A percentile compares a stretch with the other conserved stretches of the same genome.
phyloP scores from a whole-genome alignment of 2,113 vertebrate species.

The Catharus fuscescens region DNA sequence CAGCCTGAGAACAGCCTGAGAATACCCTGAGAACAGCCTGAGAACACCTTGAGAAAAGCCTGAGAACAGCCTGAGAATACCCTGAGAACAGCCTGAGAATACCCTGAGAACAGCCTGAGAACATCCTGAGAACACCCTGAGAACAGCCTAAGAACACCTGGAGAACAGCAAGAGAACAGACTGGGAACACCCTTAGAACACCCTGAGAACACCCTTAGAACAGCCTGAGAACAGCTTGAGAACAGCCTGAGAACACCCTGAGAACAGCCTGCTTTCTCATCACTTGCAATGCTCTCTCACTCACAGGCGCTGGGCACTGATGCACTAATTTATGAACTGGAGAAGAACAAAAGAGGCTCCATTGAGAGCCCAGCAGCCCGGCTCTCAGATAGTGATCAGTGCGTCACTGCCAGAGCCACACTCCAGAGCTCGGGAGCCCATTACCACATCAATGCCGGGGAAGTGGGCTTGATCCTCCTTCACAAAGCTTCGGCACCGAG shows the following conservation, averaged over 20 bases:
- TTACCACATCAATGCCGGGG: slow-evolving; percentile 10
- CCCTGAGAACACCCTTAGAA: background rate
- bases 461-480: slow-evolving; percentile 19
- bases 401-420: background rate
- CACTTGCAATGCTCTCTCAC: background rate
- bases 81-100: background rate
- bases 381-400: slow-evolving; percentile 17
- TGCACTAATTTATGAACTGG: background rate
- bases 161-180: background rate
- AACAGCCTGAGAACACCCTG: background rate
- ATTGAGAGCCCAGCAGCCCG: background rate
- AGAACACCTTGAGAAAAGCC: background rate
- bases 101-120: background rate
- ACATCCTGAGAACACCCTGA: background rate
- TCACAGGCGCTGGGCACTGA: background rate
- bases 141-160: background rate
- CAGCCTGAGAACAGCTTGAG: background rate
- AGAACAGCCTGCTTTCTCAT: background rate
- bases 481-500: background rate
- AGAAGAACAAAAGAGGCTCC: background rate
- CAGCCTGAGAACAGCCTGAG: background rate
- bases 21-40: background rate
- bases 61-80: background rate
- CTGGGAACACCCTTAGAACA: background rate
- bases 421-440: background rate